Evolutionary conservation across 2,113 vertebrate genomes (phyloP).

Genomic region (Pelecanoides urinatrix): DNA sequence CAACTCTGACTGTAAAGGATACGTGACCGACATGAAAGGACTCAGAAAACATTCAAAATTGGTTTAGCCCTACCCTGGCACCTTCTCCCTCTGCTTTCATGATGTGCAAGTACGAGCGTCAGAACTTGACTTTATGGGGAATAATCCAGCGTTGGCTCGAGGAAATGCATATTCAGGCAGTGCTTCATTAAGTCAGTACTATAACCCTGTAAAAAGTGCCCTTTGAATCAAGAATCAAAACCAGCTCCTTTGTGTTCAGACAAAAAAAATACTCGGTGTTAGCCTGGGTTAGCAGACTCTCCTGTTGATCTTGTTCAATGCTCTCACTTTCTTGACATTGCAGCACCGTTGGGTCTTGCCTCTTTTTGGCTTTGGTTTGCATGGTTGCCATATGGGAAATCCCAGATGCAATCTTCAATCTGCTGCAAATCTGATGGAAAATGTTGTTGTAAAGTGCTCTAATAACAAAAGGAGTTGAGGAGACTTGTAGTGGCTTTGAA

Average conservation of each 20-base stretch:
- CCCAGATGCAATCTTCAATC: neutral
- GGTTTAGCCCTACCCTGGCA: neutral
- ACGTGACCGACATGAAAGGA: neutral
- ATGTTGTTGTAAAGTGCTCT: rapidly evolving
- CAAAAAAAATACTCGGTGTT: neutral
- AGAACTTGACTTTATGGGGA: neutral
- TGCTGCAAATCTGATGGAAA: neutral
- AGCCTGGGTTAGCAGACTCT: neutral
- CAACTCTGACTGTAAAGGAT: neutral
- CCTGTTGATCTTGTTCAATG: neutral
- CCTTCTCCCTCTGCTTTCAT: neutral
- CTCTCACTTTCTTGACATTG: neutral
- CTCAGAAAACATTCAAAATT: neutral
- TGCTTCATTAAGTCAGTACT: neutral
- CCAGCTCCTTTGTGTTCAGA: neutral
- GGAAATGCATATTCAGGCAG: neutral
- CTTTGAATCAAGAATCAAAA: neutral
- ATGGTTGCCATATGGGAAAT: neutral
- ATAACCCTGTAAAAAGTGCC: neutral
- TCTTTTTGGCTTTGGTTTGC: neutral
- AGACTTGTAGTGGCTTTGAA: neutral
- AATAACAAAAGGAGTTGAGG: neutral
- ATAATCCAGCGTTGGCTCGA: neutral
- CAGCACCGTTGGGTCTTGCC: rapidly evolving
- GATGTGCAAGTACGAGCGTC: neutral